Evolutionary conservation across 2,888 invertebrate genomes (phyloP).

Genomic region (Electrophaes corylata): DNA sequence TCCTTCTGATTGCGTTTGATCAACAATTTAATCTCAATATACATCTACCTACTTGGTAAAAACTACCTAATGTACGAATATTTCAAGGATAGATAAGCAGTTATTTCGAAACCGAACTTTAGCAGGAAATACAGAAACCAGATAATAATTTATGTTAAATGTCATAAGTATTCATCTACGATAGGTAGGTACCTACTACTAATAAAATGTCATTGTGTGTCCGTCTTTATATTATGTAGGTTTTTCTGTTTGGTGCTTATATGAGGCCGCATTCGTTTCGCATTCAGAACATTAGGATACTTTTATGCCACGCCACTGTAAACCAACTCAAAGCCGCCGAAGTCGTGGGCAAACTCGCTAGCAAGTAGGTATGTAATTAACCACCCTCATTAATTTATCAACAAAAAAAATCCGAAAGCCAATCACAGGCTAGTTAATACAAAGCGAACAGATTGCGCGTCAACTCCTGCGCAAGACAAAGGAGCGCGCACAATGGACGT

Average conservation of each 20-base stretch:
- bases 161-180: not conserved
- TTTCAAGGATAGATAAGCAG: slow-evolving; percentile 42
- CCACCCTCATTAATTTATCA: too few relatives aligned
- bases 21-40: slow-evolving; percentile 2
- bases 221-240: too few relatives aligned
- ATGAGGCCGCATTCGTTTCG: too few relatives aligned
- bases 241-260: too few relatives aligned
- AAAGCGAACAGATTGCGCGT: slow-evolving; percentile 18
- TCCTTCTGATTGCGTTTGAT: not conserved
- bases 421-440: slow-evolving; percentile 14
- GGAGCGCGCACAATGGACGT: slow-evolving; percentile 37
- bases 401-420: not conserved
- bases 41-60: not conserved
- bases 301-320: too few relatives aligned
- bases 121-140: slow-evolving; percentile 41
- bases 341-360: too few relatives aligned
- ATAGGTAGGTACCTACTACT: not conserved
- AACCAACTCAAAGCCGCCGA: too few relatives aligned
- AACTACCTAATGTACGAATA: not conserved
- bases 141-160: slow-evolving; percentile 24
- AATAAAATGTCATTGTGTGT: too few relatives aligned
- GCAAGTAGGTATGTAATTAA: too few relatives aligned
- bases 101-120: slow-evolving; percentile 33
- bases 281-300: too few relatives aligned
- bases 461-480: slow-evolving; percentile 42